Conservation (phyloP, 2,888 invertebrate genomes). For the Limnephilus lunatus region DNA sequence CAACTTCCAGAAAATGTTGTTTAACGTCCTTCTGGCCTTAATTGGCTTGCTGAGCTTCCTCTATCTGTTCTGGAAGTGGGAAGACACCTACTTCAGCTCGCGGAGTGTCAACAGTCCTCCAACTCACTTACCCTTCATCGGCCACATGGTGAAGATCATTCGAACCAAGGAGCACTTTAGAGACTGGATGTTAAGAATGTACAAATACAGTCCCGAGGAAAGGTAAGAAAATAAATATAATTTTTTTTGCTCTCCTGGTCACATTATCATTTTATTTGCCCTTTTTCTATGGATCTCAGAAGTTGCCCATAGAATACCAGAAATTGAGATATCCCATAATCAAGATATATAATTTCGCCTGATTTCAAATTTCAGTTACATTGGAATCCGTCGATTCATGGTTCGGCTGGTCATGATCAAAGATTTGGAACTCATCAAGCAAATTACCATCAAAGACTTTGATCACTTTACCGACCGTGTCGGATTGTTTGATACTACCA, state of each 20-base stretch:
- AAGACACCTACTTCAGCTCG: slow-evolving; percentile 67
- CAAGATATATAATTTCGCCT: not conserved
- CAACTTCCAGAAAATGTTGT: not conserved
- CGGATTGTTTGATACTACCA: slow-evolving; percentile 69
- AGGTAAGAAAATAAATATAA: slow-evolving; percentile 68
- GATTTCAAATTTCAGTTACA: slow-evolving; percentile 69
- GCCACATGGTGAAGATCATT: slow-evolving; percentile 68
- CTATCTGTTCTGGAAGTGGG: slow-evolving; percentile 43
- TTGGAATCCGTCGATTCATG: slow-evolving; percentile 72
- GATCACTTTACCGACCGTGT: slow-evolving; percentile 76
- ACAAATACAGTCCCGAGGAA: slow-evolving; percentile 68
- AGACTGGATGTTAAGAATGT: slow-evolving; percentile 67
- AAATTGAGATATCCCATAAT: not conserved
- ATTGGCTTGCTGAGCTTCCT: not conserved
- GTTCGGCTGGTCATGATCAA: slow-evolving; percentile 71
- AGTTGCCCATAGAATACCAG: not conserved
- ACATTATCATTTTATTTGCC: too few species aligned
- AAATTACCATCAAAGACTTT: slow-evolving; percentile 76
- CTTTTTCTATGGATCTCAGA: too few species aligned
- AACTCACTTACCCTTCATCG: slow-evolving; percentile 68
- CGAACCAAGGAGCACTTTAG: slow-evolving; percentile 67
- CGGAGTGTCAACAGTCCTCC: slow-evolving; percentile 68
- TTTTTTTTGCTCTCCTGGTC: too few species aligned
- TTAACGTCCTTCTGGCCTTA: slow-evolving; percentile 6
- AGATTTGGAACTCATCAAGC: slow-evolving; percentile 75